These are phyloP conservation scores for Xiphias gladius DNA, from an alignment of 2,113 vertebrate species.

Conservation along the genomic window DNA sequence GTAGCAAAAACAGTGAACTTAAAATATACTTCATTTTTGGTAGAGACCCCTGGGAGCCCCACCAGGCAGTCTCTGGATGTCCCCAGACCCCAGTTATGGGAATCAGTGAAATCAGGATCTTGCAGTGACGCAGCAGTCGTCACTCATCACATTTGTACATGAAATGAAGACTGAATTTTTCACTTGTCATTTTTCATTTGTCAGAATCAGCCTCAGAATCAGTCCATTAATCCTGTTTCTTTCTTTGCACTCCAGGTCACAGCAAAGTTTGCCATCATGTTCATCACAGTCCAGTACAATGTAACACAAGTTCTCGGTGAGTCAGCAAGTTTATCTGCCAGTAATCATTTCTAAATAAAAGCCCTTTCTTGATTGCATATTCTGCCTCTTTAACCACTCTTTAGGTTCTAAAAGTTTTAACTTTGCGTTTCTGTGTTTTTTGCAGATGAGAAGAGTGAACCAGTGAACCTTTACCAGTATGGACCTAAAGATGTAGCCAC, in stretches of 20 bases:
- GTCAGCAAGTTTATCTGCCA: constrained; percentile 8
- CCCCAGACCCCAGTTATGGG: constrained; percentile 22
- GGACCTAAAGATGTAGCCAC: constrained; percentile 89
- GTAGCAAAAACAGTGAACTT: neutral
- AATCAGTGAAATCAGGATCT: constrained; percentile 5
- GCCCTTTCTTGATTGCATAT: neutral
- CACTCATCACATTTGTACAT: neutral
- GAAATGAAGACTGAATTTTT: neutral
- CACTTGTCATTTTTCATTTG: neutral
- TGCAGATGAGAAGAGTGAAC: constrained; percentile 83
- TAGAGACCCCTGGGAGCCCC: constrained; percentile 9
- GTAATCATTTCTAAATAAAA: neutral
- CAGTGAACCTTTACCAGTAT: constrained; percentile 85
- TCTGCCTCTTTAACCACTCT: neutral
- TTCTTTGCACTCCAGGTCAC: constrained; percentile 81
- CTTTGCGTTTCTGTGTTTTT: constrained; percentile 9
- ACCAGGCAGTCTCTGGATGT: constrained; percentile 35
- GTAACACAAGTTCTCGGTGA: constrained; percentile 87
- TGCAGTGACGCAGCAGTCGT: constrained; percentile 24
- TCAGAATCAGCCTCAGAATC: neutral
- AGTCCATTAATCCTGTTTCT: neutral
- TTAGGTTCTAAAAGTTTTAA: neutral
- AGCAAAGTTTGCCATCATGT: constrained; percentile 86
- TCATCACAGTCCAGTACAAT: constrained; percentile 90
- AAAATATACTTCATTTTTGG: neutral